Conservation (phyloP, 2,888 invertebrate genomes). For the Pasiphila rectangulata region DNA sequence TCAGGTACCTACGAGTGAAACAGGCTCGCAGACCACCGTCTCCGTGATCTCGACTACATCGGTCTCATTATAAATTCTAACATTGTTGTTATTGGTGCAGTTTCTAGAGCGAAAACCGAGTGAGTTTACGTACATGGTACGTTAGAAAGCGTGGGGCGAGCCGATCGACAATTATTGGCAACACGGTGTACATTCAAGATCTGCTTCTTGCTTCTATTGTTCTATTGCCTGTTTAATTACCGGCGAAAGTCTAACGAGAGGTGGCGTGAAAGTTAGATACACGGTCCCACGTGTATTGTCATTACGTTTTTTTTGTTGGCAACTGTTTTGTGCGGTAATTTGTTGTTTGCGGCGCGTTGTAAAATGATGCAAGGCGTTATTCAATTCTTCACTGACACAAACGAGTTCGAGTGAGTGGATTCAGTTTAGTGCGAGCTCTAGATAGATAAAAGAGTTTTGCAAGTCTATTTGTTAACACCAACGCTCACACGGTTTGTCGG, state of each 20-base stretch:
- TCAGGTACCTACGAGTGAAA: neutral
- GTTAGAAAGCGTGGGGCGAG: constrained; percentile 76
- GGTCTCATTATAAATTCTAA: constrained; percentile 26
- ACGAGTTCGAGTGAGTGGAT: constrained; percentile 27
- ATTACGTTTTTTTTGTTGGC: constrained; percentile 49
- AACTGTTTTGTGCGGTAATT: constrained; percentile 52
- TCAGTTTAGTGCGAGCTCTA: constrained; percentile 31
- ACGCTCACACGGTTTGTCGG: constrained; percentile 19
- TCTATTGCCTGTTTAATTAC: constrained; percentile 73
- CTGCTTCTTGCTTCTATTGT: constrained; percentile 69
- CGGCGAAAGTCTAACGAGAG: constrained; percentile 77
- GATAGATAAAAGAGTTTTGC: constrained; percentile 32
- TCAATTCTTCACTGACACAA: constrained; percentile 32
- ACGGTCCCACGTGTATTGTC: constrained; percentile 57
- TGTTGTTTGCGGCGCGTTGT: constrained; percentile 44
- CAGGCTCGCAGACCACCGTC: constrained; percentile 27
- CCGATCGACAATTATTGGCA: constrained; percentile 73
- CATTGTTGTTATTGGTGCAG: constrained; percentile 34
- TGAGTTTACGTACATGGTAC: constrained; percentile 53
- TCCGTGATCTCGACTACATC: constrained; percentile 36
- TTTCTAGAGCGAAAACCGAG: constrained; percentile 49
- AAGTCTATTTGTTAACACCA: constrained; percentile 26
- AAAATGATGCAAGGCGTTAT: constrained; percentile 46
- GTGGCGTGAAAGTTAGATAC: constrained; percentile 66
- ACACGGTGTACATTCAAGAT: constrained; percentile 66